Evolutionary conservation across 2,888 invertebrate genomes (phyloP).

Genomic region (Bombylius major): DNA sequence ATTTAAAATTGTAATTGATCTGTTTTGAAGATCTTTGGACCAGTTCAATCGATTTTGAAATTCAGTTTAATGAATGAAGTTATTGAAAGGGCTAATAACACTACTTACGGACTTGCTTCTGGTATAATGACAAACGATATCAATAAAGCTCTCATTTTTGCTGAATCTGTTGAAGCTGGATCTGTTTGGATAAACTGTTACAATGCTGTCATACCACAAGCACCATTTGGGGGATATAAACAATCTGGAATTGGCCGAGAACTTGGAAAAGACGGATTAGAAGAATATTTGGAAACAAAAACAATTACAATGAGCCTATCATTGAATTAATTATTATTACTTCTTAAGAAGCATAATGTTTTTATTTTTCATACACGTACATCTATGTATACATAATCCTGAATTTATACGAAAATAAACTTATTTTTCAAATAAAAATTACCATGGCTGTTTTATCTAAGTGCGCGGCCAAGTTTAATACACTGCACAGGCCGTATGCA

Average conservation of each 20-base stretch:
- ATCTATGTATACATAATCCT: too few species aligned
- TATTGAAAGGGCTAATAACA: slow-evolving; percentile 68
- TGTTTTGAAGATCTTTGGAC: slow-evolving; percentile 66
- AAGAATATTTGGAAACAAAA: slow-evolving; percentile 66
- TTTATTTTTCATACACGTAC: too few species aligned
- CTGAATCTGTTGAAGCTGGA: slow-evolving; percentile 63
- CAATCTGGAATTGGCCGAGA: slow-evolving; percentile 79
- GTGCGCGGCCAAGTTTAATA: too few species aligned
- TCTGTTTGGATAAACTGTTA: slow-evolving; percentile 58
- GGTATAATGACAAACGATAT: slow-evolving; percentile 71
- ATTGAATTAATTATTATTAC: slow-evolving; percentile 12
- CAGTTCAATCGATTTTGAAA: slow-evolving; percentile 75
- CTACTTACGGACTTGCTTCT: slow-evolving; percentile 69
- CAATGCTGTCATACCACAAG: slow-evolving; percentile 43
- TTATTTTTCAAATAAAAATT: too few species aligned
- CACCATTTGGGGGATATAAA: slow-evolving; percentile 83
- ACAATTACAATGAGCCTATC: slow-evolving; percentile 49
- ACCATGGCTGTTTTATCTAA: too few species aligned
- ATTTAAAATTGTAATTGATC: background rate
- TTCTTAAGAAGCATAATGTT: background rate
- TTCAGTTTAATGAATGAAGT: slow-evolving; percentile 61
- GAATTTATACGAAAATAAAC: too few species aligned
- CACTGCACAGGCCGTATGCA: too few species aligned
- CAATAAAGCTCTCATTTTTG: slow-evolving; percentile 60
- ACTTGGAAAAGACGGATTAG: slow-evolving; percentile 63